These are phyloP conservation scores for Colaptes auratus DNA, from an alignment of 2,113 vertebrate genomes.

Conservation along the genomic window DNA sequence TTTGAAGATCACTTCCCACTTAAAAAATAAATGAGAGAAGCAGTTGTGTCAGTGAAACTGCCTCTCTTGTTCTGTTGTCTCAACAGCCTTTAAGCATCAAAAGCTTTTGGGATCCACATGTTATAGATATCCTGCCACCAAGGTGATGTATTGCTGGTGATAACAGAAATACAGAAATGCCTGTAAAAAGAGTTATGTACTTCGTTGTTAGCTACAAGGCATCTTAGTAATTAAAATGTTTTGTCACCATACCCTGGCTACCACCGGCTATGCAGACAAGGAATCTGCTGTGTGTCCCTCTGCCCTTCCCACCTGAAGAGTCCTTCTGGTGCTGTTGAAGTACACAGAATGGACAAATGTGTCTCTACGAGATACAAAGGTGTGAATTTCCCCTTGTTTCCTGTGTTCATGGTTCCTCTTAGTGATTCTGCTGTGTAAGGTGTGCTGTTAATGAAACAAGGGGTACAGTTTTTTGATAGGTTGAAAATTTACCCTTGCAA, in stretches of 20 bases:
- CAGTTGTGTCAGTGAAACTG: background rate
- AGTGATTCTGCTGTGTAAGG: background rate
- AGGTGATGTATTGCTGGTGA: background rate
- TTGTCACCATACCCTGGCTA: background rate
- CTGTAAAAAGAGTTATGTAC: background rate
- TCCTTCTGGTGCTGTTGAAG: background rate
- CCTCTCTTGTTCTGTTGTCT: background rate
- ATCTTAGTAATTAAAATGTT: background rate
- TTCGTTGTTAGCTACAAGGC: background rate
- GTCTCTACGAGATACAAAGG: background rate
- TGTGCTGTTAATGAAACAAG: background rate
- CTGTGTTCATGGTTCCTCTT: background rate
- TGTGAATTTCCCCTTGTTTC: background rate
- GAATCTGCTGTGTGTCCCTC: background rate
- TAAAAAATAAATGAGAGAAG: background rate
- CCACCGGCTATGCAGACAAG: background rate
- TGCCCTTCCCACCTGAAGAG: background rate
- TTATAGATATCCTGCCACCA: background rate
- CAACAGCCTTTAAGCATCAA: background rate
- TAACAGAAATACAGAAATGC: background rate
- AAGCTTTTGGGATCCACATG: background rate
- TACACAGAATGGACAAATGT: background rate
- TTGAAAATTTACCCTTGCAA: background rate
- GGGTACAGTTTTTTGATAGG: background rate
- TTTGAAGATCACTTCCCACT: background rate